phyloP scores from a whole-genome alignment of 1,140 invertebrate genomes.

The Parasteatoda tepidariorum region DNA sequence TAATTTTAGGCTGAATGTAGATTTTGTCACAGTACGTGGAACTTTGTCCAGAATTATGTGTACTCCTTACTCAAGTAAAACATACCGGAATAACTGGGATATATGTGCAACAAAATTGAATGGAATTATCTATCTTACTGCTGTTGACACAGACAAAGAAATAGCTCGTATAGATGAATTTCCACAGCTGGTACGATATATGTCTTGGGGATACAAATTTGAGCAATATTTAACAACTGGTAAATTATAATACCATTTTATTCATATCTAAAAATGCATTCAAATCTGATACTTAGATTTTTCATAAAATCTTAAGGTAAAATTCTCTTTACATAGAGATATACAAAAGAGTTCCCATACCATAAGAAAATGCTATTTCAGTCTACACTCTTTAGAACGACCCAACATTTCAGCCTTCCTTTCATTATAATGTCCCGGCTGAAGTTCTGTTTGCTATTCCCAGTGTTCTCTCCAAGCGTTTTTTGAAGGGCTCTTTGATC shows the following conservation, averaged over 20 bases:
- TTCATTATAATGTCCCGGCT: too few relatives aligned
- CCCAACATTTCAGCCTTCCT: too few relatives aligned
- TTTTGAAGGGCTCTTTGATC: too few relatives aligned
- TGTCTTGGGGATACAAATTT: constrained; percentile 84
- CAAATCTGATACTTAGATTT: too few relatives aligned
- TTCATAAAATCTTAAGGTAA: too few relatives aligned
- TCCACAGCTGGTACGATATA: constrained; percentile 71
- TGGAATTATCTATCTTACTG: constrained; percentile 79
- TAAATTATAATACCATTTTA: constrained; percentile 63
- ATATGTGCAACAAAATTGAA: constrained; percentile 75
- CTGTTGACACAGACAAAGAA: constrained; percentile 74
- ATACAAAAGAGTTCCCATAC: too few relatives aligned
- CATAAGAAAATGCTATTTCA: too few relatives aligned
- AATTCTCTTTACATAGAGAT: too few relatives aligned
- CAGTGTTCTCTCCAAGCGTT: too few relatives aligned
- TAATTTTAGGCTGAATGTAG: constrained; percentile 68
- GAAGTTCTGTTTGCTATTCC: too few relatives aligned
- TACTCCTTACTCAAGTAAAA: constrained; percentile 75
- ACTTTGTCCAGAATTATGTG: constrained; percentile 76
- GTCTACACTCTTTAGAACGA: too few relatives aligned
- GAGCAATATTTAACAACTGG: constrained; percentile 80
- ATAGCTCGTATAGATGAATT: constrained; percentile 66
- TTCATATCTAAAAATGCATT: not conserved
- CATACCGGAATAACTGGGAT: constrained; percentile 73
- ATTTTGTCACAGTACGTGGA: constrained; percentile 79